phyloP scores from a whole-genome alignment of 2,113 vertebrate species.

The Grus americana region DNA sequence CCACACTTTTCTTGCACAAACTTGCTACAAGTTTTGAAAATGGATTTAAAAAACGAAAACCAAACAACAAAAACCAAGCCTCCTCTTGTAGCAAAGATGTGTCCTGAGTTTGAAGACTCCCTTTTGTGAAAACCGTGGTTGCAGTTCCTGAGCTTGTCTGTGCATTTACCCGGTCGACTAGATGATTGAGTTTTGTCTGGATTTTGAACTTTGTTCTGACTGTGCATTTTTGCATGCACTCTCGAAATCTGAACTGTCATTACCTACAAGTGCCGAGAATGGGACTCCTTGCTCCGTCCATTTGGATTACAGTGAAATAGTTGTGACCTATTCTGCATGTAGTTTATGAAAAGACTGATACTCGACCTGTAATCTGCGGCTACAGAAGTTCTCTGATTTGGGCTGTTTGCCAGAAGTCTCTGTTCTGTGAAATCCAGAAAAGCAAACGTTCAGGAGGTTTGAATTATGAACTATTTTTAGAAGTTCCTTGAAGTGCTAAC shows the following conservation, averaged over 20 bases:
- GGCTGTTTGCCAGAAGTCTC: constrained; percentile 40
- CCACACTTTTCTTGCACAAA: constrained; percentile 1
- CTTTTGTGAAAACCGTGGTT: constrained; percentile 59
- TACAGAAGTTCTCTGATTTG: constrained; percentile 1
- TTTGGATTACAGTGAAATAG: constrained; percentile 69
- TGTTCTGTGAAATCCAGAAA: constrained; percentile 39
- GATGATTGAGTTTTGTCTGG: constrained; percentile 66
- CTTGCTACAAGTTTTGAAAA: constrained; percentile 59
- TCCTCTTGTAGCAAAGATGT: constrained; percentile 44
- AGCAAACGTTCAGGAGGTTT: constrained; percentile 28
- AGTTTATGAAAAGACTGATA: constrained; percentile 54
- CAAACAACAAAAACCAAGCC: not conserved
- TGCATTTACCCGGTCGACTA: not conserved
- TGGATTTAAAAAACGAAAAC: not conserved
- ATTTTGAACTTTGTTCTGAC: constrained; percentile 51
- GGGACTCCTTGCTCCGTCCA: not conserved
- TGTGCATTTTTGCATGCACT: constrained; percentile 45
- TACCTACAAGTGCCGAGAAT: constrained; percentile 38
- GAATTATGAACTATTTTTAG: constrained; percentile 25
- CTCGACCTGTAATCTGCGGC: not conserved
- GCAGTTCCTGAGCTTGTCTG: constrained; percentile 62
- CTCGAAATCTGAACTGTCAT: not conserved
- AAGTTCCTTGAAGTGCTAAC: constrained; percentile 28
- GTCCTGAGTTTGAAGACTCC: constrained; percentile 70
- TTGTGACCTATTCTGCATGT: not conserved